phyloP scores from a whole-genome alignment of 1,140 invertebrate species.

The Bicyclus anynana region DNA sequence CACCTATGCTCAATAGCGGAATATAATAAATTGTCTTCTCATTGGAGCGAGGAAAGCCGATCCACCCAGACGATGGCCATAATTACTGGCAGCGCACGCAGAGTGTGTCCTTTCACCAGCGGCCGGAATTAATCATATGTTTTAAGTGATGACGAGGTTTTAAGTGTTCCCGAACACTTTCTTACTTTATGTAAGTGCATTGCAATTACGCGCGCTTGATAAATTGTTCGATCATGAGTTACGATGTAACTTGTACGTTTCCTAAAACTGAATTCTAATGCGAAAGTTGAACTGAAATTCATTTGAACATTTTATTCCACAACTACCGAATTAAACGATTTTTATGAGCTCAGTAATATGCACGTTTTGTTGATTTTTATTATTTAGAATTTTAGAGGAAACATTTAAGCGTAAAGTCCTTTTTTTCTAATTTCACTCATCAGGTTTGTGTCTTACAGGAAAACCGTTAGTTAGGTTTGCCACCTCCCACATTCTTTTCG shows the following conservation, averaged over 20 bases:
- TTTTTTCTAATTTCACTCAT: too few relatives aligned
- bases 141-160: conserved; percentile 10
- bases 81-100: conserved; percentile 11
- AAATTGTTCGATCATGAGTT: conserved; percentile 3
- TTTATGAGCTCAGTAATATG: too few relatives aligned
- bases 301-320: too few relatives aligned
- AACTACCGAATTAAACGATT: too few relatives aligned
- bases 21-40: neutral
- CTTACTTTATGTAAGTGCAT: neutral
- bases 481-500: too few relatives aligned
- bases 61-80: neutral
- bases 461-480: too few relatives aligned
- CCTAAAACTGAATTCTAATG: conserved; percentile 1
- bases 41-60: neutral
- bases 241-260: neutral
- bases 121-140: conserved; percentile 21
- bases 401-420: too few relatives aligned
- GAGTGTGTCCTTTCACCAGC: conserved; percentile 28
- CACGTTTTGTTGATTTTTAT: too few relatives aligned
- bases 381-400: too few relatives aligned
- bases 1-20: neutral
- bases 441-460: too few relatives aligned
- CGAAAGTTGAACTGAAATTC: too few relatives aligned
- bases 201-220: neutral
- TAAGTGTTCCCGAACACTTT: conserved; percentile 1